These are phyloP conservation scores for Cyclura pinguis DNA, from an alignment of 2,797 vertebrate species.

Conservation along the genomic window DNA sequence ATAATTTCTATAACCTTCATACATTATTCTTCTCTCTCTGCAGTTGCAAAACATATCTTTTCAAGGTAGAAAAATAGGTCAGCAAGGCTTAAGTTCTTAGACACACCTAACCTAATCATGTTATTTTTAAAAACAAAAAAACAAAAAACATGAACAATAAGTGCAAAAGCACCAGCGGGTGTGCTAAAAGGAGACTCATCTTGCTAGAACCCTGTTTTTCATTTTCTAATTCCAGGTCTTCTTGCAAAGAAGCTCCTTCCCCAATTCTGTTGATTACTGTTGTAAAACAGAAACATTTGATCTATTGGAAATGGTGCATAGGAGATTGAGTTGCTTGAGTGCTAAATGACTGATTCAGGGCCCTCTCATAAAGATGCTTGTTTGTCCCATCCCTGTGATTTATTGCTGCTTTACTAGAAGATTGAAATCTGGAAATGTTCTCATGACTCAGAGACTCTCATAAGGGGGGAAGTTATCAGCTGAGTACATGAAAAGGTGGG, in stretches of 20 bases:
- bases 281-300: slow-evolving; percentile 27
- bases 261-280: slow-evolving; percentile 28
- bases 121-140: no score
- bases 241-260: slow-evolving; percentile 49
- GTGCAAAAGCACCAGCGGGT: neutral
- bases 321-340: slow-evolving; percentile 23
- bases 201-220: neutral
- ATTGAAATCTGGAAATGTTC: slow-evolving; percentile 66
- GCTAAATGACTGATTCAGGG: slow-evolving; percentile 44
- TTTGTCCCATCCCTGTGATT: slow-evolving; percentile 66
- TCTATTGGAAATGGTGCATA: neutral
- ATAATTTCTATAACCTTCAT: slow-evolving; percentile 39
- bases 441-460: slow-evolving; percentile 59
- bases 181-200: neutral
- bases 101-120: no score
- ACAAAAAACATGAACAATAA: neutral
- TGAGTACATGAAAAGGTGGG: slow-evolving; percentile 57
- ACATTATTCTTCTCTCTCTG: slow-evolving; percentile 1
- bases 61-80: neutral
- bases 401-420: slow-evolving; percentile 61
- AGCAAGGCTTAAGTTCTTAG: neutral
- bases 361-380: slow-evolving; percentile 35
- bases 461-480: slow-evolving; percentile 64
- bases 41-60: slow-evolving; percentile 3
- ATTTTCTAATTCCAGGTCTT: slow-evolving; percentile 39